Base-by-base conservation (phyloP, 2,797 vertebrate species). In the Calcarius lapponicus region DNA sequence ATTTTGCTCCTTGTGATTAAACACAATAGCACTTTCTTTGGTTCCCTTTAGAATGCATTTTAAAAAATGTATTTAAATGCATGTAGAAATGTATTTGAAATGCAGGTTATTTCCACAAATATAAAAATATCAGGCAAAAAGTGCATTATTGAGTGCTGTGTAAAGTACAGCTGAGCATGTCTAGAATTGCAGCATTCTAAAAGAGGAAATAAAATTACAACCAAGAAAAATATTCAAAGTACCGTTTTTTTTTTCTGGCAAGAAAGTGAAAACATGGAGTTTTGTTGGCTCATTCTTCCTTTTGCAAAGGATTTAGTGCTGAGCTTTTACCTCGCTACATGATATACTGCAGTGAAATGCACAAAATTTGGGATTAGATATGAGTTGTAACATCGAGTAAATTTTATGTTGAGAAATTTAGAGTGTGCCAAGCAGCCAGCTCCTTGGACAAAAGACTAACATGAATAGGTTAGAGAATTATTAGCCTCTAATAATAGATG, bases 401-500 rank as follows among this genome's bases (percentile, higher is more conserved):
- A 97, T 97, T 96, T 97, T 94, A 85, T 13, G 74, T 56, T 54
- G 92, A 71, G 65, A 95, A 96, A 95, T 97, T 85, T 96, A 95
- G 71, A 83, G 86, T 8, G 0, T 95, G 92, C 96, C 92, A 96
- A 92, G 53, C 1, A 3, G 90, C 78, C 57, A 61, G 73, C 91
- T 94, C 57, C 80, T 36, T 0, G 15, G 92, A 95, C 93, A 95
- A 94, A 96, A 93, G 90, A 78, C 88, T 92, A 95, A 80, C 86
- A 53, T 64, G 93, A 94, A 92, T 94, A 93, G 90, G 90, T 95
- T 96, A 90, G 85, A 89, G 94, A 95, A 92, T 95, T 97, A 96
- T 95, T 97, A 93, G 92, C 80, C 83, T 74, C 92, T 92, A 94
- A 96, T 96, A 95, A 91, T 96, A 96, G 96, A 95, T 80, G 56